Conservation (phyloP, 2,888 invertebrate species). For the Microctonus brassicae region DNA sequence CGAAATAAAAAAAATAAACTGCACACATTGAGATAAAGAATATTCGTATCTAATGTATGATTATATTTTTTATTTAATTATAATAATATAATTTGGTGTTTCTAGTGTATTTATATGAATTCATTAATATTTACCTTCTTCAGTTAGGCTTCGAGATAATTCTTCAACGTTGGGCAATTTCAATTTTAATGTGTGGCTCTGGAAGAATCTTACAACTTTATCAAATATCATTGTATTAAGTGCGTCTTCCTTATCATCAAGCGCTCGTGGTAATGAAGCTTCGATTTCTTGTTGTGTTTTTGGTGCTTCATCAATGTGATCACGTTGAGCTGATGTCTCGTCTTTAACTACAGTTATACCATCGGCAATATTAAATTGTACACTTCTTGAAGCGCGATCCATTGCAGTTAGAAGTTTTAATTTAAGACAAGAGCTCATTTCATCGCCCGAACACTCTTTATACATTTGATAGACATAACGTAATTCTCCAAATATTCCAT, state of each 20-base stretch:
- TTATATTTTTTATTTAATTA: too few species aligned
- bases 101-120: too few species aligned
- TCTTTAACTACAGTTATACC: slow-evolving; percentile 84
- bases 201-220: slow-evolving; percentile 81
- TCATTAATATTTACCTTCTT: slow-evolving; percentile 71
- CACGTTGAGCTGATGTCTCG: slow-evolving; percentile 58
- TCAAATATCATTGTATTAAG: slow-evolving; percentile 83
- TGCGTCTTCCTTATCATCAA: slow-evolving; percentile 80
- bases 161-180: slow-evolving; percentile 81
- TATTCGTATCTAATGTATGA: too few species aligned
- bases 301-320: slow-evolving; percentile 65
- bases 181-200: slow-evolving; percentile 84
- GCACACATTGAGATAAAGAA: too few species aligned
- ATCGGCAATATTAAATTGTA: slow-evolving; percentile 78
- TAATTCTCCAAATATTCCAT: slow-evolving; percentile 75
- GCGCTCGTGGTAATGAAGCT: slow-evolving; percentile 79
- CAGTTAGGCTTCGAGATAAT: slow-evolving; percentile 74
- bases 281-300: slow-evolving; percentile 77
- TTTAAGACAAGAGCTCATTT: slow-evolving; percentile 79
- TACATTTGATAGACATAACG: slow-evolving; percentile 84
- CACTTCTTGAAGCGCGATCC: slow-evolving; percentile 78
- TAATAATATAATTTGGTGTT: not conserved
- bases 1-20: too few species aligned
- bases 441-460: slow-evolving; percentile 82
- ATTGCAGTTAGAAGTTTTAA: slow-evolving; percentile 83